Evolutionary conservation across 2,888 invertebrate species (phyloP).

Genomic region (Pterostichus niger): DNA sequence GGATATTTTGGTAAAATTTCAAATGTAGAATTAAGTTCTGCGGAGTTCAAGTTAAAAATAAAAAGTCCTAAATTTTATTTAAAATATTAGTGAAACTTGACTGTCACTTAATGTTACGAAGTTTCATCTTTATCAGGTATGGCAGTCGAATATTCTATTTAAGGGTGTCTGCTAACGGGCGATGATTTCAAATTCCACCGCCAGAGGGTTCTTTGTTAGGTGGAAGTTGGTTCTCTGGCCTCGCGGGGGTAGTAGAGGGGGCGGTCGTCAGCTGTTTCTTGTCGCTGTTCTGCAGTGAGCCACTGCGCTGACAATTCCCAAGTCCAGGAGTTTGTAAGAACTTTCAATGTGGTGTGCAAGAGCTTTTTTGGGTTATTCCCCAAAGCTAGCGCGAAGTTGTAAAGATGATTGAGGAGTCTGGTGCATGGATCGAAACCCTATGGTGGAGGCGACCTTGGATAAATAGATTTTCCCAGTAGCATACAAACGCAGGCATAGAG

Average conservation of each 20-base stretch:
- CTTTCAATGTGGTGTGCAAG: neutral
- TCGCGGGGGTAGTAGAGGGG: neutral
- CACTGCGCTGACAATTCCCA: constrained; percentile 41
- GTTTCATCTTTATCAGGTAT: constrained; percentile 28
- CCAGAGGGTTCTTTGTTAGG: constrained; percentile 33
- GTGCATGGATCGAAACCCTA: constrained; percentile 54
- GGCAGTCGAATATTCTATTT: constrained; percentile 3
- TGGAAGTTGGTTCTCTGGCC: neutral
- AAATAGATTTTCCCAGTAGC: constrained; percentile 63
- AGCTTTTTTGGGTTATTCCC: neutral
- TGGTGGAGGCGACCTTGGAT: constrained; percentile 54
- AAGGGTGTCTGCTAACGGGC: constrained; percentile 16
- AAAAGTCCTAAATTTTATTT: constrained; percentile 27
- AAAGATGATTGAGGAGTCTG: neutral
- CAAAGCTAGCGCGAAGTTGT: neutral
- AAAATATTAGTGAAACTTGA: constrained; percentile 20
- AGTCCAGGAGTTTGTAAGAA: constrained; percentile 12
- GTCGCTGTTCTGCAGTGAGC: constrained; percentile 42
- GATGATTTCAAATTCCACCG: constrained; percentile 12
- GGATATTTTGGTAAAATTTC: too few species aligned
- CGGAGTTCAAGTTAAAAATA: neutral
- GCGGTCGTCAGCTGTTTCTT: constrained; percentile 41
- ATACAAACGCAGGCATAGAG: constrained; percentile 54
- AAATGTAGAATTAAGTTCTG: too few species aligned
- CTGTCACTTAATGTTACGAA: constrained; percentile 28